phyloP scores from a whole-genome alignment of 2,797 vertebrate genomes.

The Bradypodion ventrale region DNA sequence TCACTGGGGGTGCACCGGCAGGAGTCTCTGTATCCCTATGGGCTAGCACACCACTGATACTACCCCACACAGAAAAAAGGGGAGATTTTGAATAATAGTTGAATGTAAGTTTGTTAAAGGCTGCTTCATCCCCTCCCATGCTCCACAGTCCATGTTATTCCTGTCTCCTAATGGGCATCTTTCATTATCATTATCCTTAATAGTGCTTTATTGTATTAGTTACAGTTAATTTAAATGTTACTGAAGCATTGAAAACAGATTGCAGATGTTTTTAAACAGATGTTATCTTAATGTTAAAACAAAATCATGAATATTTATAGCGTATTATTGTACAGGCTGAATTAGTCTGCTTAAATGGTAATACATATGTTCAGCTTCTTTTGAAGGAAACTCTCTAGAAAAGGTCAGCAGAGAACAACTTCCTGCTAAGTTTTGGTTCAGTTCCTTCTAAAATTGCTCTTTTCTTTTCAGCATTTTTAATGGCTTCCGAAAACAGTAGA shows the following conservation, averaged over 20 bases:
- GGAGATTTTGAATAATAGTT: constrained; percentile 22
- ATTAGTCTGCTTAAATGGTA: constrained; percentile 76
- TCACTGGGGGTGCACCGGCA: too few relatives aligned
- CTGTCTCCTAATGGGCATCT: constrained; percentile 72
- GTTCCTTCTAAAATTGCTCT: constrained; percentile 64
- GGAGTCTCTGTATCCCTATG: too few relatives aligned
- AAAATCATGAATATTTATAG: constrained; percentile 94
- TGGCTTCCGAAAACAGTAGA: constrained; percentile 61
- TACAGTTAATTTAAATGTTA: constrained; percentile 84
- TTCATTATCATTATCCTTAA: constrained; percentile 84
- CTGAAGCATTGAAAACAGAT: constrained; percentile 91
- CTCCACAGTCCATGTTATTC: constrained; percentile 63
- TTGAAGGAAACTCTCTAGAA: constrained; percentile 63
- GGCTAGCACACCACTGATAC: too few relatives aligned
- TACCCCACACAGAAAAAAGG: neutral
- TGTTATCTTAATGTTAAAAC: constrained; percentile 90
- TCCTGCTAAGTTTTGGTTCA: constrained; percentile 53
- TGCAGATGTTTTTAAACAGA: constrained; percentile 92
- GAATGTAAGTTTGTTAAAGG: constrained; percentile 58
- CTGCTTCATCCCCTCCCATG: constrained; percentile 6
- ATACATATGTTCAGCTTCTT: constrained; percentile 68
- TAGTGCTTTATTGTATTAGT: constrained; percentile 84
- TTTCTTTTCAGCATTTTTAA: constrained; percentile 38
- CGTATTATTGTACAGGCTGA: constrained; percentile 82
- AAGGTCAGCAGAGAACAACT: constrained; percentile 72